These are phyloP conservation scores for Rhopalosiphum padi DNA, from an alignment of 1,140 invertebrate genomes.

Conservation along the genomic window DNA sequence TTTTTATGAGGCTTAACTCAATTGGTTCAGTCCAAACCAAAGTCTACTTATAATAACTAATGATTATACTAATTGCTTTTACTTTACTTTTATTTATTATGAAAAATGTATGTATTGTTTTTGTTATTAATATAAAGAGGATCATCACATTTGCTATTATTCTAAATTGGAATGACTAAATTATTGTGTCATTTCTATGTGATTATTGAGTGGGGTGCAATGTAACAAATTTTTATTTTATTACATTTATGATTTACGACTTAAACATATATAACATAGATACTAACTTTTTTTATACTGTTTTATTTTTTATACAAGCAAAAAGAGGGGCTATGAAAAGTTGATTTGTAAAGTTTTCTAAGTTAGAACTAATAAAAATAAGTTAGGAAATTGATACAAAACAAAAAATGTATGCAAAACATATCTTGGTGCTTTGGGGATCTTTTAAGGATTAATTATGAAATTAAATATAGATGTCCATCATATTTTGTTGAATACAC, in stretches of 20 bases:
- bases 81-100: not conserved
- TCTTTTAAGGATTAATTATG: too few species aligned
- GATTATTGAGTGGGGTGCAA: not conserved
- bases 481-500: not conserved
- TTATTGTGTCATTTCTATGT: not conserved
- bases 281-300: not conserved
- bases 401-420: too few species aligned
- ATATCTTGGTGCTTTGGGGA: too few species aligned
- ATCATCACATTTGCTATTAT: not conserved
- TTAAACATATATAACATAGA: not conserved
- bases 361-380: not conserved
- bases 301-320: not conserved
- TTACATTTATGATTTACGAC: too few species aligned
- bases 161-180: not conserved
- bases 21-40: constrained; percentile 45
- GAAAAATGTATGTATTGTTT: not conserved
- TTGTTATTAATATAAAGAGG: not conserved
- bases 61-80: not conserved
- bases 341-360: not conserved
- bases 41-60: not conserved
- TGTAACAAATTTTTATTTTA: not conserved
- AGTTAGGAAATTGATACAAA: not conserved
- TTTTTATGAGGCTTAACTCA: constrained; percentile 23
- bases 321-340: too few species aligned
- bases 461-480: not conserved